phyloP scores from a whole-genome alignment of 1,140 invertebrate genomes.

The Brachionus manjavacas region DNA sequence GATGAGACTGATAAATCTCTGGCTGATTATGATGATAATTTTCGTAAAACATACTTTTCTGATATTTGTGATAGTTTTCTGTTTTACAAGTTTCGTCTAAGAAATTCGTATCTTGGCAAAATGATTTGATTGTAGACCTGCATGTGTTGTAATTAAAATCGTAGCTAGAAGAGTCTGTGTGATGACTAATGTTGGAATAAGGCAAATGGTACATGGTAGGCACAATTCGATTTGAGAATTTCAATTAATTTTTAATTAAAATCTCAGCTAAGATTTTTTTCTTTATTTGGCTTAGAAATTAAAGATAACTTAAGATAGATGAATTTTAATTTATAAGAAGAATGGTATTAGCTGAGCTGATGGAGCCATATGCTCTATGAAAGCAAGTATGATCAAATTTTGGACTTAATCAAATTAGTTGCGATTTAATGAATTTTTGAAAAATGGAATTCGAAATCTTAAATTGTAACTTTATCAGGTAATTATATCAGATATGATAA shows the following conservation, averaged over 20 bases:
- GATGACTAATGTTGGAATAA: not conserved
- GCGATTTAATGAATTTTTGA: conserved; percentile 33
- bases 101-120: not conserved
- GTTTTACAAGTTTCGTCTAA: not conserved
- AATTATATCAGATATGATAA: conserved; percentile 24
- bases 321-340: conserved; percentile 1
- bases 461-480: conserved; percentile 22
- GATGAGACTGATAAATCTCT: not conserved
- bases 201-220: conserved; percentile 11
- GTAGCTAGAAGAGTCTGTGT: not conserved
- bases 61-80: not conserved
- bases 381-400: not conserved
- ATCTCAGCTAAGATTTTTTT: conserved; percentile 17
- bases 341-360: not conserved
- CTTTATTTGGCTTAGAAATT: not conserved
- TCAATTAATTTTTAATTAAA: conserved; percentile 18
- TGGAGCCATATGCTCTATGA: conserved; percentile 6
- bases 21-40: conserved; percentile 19
- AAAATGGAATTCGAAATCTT: conserved; percentile 1
- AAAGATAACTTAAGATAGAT: conserved; percentile 15
- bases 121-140: not conserved
- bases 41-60: conserved; percentile 31
- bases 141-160: conserved; percentile 33
- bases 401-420: conserved; percentile 27
- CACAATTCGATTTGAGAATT: not conserved